A percentile compares a stretch with the other conserved stretches of the same genome.
These are phyloP conservation scores for Acronicta leporina DNA, from an alignment of 2,888 invertebrate genomes.

Conservation along the genomic window DNA sequence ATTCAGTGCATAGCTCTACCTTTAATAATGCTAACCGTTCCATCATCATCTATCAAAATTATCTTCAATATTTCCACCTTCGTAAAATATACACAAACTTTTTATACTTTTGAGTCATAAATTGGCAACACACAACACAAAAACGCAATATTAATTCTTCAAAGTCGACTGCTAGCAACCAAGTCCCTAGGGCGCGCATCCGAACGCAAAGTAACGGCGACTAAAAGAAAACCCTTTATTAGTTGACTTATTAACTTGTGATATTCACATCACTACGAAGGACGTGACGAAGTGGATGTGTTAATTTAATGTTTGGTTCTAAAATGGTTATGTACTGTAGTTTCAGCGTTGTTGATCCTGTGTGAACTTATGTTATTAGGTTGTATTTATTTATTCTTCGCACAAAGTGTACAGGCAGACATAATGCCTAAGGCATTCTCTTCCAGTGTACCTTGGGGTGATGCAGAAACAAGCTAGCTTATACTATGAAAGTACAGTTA, in stretches of 20 bases:
- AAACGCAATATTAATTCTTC: slow-evolving; percentile 42
- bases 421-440: too few relatives aligned
- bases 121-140: slow-evolving; percentile 42
- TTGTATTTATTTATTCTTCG: too few relatives aligned
- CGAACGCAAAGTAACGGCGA: slow-evolving; percentile 41
- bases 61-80: neutral
- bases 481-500: too few relatives aligned
- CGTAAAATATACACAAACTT: neutral
- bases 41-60: slow-evolving; percentile 1
- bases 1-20: neutral
- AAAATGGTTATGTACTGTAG: too few relatives aligned
- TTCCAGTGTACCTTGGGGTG: too few relatives aligned
- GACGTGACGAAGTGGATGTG: slow-evolving; percentile 33
- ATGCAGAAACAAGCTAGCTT: too few relatives aligned
- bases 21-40: neutral
- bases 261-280: slow-evolving; percentile 51
- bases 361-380: too few relatives aligned
- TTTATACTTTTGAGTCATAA: slow-evolving; percentile 11
- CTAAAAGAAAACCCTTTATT: slow-evolving; percentile 71
- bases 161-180: slow-evolving; percentile 45
- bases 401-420: too few relatives aligned
- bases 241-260: slow-evolving; percentile 70
- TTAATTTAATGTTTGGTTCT: slow-evolving; percentile 10
- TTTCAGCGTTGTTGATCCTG: too few relatives aligned
- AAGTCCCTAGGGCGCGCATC: slow-evolving; percentile 50